Base-by-base conservation (phyloP, 2,888 invertebrate genomes). In the Theretra japonica region DNA sequence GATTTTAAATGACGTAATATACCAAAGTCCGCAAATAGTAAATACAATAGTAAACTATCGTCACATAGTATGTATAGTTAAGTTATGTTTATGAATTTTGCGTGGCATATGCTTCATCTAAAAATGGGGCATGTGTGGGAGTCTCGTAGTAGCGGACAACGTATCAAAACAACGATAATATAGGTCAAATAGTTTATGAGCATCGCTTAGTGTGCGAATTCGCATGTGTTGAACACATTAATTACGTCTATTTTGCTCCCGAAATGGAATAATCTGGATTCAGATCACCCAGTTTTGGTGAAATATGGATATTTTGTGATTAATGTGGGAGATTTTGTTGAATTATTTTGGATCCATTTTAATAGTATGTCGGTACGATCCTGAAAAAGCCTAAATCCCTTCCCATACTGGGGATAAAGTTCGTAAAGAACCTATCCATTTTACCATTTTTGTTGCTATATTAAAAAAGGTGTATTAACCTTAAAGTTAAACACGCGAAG, bases 51-150 rank as follows among this genome's bases (percentile, higher is more conserved):
- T 72, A 70, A 73, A 41, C 59, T 48, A 15, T 53, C 53, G 59
- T 56, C 70, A 74, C 68, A 30, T 30, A 62, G 59, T 58, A 73
- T 28, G 69, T 72, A 73, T 75, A 76, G 65, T 73, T 73, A 77
- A 76, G 72, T 80, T 77, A 76, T 86, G 87, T 86, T 86, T 85
- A 86, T 84, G 79, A 82, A 76, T 81, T 78, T 77, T 72, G 72
- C 78, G 41, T 41, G 86, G 75, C 84, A 91, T 89, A 90, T 90
- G 90, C 88, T 88, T 73, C 77, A 83, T 84, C 87, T 89, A 90
- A 91, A 72, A 91, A 90, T 90, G 79, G 91, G 86, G 88, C 89
- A 90, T 86, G 84, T 89, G 93, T 92, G 93, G 92, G 93, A 92
- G 92, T 88, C 85, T 81, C 78, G 81, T 78, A 79, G 79, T 81